These are phyloP conservation scores for Pteromalus puparum DNA, from an alignment of 1,140 invertebrate genomes.

Conservation along the genomic window DNA sequence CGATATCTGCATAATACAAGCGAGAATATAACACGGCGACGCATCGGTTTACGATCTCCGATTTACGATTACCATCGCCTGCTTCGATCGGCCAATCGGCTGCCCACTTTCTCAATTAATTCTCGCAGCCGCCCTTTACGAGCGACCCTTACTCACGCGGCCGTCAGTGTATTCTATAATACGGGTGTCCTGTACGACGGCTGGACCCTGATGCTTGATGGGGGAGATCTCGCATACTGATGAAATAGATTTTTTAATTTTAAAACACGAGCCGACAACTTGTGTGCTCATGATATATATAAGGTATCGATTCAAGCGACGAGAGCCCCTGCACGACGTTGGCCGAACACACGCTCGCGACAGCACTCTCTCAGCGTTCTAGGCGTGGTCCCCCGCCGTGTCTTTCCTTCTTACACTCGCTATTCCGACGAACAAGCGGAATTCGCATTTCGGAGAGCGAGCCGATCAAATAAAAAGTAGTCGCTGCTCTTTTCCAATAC, in stretches of 20 bases:
- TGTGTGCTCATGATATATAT: background rate
- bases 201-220: background rate
- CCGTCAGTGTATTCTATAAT: background rate
- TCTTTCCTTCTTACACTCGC: background rate
- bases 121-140: background rate
- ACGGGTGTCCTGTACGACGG: no score
- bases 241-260: background rate
- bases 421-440: background rate
- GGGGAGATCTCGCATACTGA: background rate
- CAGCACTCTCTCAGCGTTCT: background rate
- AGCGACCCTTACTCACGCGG: background rate
- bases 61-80: background rate
- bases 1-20: constrained; percentile 4
- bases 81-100: background rate
- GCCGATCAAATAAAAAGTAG: background rate
- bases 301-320: background rate
- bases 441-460: background rate
- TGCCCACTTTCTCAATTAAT: background rate
- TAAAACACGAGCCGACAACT: background rate
- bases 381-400: constrained; percentile 20
- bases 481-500: background rate
- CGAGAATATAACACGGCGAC: background rate
- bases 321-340: constrained; percentile 25
- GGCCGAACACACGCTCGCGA: background rate
- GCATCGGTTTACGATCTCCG: background rate